Evolutionary conservation across 2,797 vertebrate genomes (phyloP), one percentile per base, ranked within the genome.

Genomic region (Rhynchotus rufescens): DNA sequence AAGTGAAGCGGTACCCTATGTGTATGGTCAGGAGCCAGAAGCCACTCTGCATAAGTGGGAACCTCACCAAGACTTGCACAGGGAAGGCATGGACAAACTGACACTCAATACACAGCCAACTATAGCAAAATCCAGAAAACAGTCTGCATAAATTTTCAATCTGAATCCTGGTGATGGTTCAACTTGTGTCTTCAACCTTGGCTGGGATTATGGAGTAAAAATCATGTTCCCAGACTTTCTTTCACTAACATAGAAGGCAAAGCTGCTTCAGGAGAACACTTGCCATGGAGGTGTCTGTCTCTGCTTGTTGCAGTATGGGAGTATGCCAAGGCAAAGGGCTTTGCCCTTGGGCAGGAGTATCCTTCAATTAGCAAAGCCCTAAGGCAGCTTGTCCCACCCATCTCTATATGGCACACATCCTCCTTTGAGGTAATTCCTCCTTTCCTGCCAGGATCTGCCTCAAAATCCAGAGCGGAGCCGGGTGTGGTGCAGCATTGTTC

Each of bases 401-500:
- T 14, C 2, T 0, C 49, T 84, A 19, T 12, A 22, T 15, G n/a
- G 65, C 72, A 84, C 34, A 28, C 0, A 2, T 30, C 64, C 19
- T 23, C 38, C 36, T 79, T 84, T 15, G 0, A 84, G 38, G 49
- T n/a, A 85, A 60, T 22, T 61, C 65, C 14, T 26, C 34, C 49
- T 77, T 20, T 86, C 25, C 26, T 66, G 79, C 36, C 88, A 93
- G 34, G n/a, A 80, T 61, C 59, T 83, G 66, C 36, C 49, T 87
- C 76, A 59, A 84, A 52, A 71, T 10, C 56, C 45, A 72, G 62
- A 32, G 40, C n/a, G 57, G 62, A 84, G 10, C 69, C 22, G 68
- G 51, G 65, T 84, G 68, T 66, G 73, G 34, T 19, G 8, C 49
- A 59, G 47, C 22, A 21, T 82, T 80, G 76, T 57, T 74, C 76